phyloP scores from a whole-genome alignment of 2,888 invertebrate species.

The Heliconius ismenius region DNA sequence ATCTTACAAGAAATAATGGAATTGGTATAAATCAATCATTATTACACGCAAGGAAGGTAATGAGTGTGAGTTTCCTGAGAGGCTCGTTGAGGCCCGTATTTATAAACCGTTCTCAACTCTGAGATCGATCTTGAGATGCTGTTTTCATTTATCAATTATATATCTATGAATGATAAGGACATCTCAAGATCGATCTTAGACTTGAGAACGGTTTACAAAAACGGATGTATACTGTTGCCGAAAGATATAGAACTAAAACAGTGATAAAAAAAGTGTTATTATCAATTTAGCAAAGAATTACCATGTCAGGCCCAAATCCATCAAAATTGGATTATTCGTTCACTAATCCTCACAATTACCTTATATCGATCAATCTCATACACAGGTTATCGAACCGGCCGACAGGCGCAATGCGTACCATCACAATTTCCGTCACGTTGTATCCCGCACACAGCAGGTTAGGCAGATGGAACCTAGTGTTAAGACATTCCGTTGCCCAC shows the following conservation, averaged over 20 bases:
- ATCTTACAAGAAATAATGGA: slow-evolving; percentile 15
- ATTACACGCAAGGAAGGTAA: slow-evolving; percentile 15
- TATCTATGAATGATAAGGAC: too few species aligned
- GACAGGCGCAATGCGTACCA: slow-evolving; percentile 39
- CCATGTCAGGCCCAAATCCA: not conserved
- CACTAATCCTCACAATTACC: slow-evolving; percentile 7
- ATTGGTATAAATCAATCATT: slow-evolving; percentile 24
- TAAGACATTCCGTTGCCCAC: too few species aligned
- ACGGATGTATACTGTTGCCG: not conserved
- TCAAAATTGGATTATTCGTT: slow-evolving; percentile 30
- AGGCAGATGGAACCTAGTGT: too few species aligned
- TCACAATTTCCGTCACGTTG: not conserved
- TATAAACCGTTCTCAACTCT: too few species aligned
- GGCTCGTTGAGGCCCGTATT: not conserved
- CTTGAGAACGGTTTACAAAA: too few species aligned
- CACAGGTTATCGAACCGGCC: slow-evolving; percentile 39
- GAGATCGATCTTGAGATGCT: too few species aligned
- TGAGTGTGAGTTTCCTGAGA: slow-evolving; percentile 13
- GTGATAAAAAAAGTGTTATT: not conserved
- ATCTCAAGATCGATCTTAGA: too few species aligned
- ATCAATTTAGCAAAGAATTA: slow-evolving; percentile 11
- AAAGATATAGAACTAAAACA: slow-evolving; percentile 13
- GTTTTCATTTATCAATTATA: too few species aligned
- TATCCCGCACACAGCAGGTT: too few species aligned
- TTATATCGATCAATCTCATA: slow-evolving; percentile 36